A percentile compares a stretch with the other conserved stretches of the same genome.
Evolutionary conservation across 2,113 vertebrate genomes (phyloP).

Genomic region (Mastomys natalensis): DNA sequence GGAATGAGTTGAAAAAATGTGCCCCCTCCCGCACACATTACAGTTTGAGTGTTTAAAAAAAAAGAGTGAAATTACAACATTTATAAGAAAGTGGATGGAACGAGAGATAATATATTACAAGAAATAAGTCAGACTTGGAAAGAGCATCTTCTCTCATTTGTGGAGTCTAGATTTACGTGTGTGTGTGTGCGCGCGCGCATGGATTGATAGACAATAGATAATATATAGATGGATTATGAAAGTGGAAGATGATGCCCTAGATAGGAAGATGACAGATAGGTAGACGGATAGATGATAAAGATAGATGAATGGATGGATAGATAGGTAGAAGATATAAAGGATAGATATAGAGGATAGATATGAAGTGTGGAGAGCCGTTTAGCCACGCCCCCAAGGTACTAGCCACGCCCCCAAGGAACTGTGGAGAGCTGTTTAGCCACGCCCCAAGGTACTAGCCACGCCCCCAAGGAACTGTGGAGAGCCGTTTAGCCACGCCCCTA

Average conservation of each 20-base stretch:
- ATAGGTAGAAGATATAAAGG: too few relatives aligned
- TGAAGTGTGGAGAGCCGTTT: too few relatives aligned
- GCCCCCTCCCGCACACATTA: too few relatives aligned
- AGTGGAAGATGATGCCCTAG: background rate
- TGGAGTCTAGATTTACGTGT: background rate
- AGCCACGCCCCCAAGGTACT: too few relatives aligned
- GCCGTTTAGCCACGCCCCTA: too few relatives aligned
- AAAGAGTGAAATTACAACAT: background rate
- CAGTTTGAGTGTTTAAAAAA: too few relatives aligned
- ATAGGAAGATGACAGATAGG: background rate
- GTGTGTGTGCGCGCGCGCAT: background rate
- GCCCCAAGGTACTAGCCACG: too few relatives aligned
- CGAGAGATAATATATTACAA: background rate
- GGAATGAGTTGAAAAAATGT: too few relatives aligned
- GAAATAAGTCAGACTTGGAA: background rate
- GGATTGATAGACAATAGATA: background rate
- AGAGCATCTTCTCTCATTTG: background rate
- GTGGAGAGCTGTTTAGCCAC: too few relatives aligned
- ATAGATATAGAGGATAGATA: too few relatives aligned
- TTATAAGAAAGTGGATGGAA: background rate
- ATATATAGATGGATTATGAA: background rate
- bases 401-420: too few relatives aligned
- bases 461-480: too few relatives aligned
- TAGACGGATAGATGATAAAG: background rate
- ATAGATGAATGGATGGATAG: background rate